Conservation (phyloP, 1,140 invertebrate species). For the Phymorhynchus buccinoides region DNA sequence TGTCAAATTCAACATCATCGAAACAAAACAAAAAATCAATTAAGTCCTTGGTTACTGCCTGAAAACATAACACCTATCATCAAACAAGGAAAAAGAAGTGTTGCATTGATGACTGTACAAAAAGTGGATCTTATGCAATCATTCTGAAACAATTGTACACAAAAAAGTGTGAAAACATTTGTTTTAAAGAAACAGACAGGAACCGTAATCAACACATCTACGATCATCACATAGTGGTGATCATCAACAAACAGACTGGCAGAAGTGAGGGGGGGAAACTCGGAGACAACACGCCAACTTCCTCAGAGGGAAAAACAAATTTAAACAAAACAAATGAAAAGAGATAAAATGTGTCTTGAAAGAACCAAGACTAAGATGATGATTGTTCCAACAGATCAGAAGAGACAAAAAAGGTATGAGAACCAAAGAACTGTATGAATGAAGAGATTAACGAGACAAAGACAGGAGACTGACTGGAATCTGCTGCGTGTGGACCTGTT, state of each 20-base stretch:
- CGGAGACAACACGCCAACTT: not conserved
- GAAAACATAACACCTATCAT: no score
- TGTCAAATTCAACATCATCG: not conserved
- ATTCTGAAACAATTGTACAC: not conserved
- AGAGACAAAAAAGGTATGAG: no score
- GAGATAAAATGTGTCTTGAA: not conserved
- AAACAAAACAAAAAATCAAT: not conserved
- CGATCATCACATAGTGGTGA: no score
- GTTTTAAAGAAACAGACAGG: no score
- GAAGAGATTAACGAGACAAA: not conserved
- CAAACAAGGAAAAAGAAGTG: not conserved
- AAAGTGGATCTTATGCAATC: not conserved
- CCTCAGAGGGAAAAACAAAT: not conserved
- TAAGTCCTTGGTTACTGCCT: no score
- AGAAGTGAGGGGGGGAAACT: not conserved
- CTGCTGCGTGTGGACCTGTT: not conserved
- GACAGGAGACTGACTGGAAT: not conserved
- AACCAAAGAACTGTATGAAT: no score
- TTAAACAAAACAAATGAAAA: not conserved
- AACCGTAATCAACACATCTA: no score
- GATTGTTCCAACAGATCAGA: not conserved
- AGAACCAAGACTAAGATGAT: not conserved
- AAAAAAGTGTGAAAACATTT: no score
- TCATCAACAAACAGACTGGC: not conserved
- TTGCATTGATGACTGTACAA: not conserved